Percentiles rank a stretch among this genome's conserved stretches.
These are phyloP conservation scores for Megalurothrips usitatus DNA, from an alignment of 2,888 invertebrate species.

Conservation along the genomic window DNA sequence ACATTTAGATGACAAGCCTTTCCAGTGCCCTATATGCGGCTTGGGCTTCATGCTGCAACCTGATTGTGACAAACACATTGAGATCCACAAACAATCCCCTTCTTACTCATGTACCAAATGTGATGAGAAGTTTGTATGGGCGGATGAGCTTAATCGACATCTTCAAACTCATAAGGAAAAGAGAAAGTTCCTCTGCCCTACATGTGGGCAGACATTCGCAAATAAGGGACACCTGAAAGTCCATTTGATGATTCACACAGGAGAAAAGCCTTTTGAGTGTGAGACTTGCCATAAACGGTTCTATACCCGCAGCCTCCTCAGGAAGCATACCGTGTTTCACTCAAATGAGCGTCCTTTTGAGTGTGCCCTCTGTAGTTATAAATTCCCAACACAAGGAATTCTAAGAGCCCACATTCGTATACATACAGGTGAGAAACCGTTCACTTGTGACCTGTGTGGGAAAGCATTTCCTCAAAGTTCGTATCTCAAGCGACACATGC, in stretches of 20 bases:
- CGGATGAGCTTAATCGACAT: neutral
- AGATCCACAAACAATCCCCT: neutral
- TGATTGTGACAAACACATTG: conserved; percentile 11
- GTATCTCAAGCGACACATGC: neutral
- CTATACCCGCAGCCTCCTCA: neutral
- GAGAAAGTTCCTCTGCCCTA: neutral
- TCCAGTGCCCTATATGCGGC: neutral
- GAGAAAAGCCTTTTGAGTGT: conserved; percentile 16
- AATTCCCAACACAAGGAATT: conserved; percentile 8
- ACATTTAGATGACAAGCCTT: conserved; percentile 7
- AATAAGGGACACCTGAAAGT: conserved; percentile 1
- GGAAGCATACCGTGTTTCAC: neutral
- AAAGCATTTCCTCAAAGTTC: neutral
- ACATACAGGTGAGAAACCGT: neutral
- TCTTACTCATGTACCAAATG: neutral
- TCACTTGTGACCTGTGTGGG: neutral
- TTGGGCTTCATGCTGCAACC: neutral
- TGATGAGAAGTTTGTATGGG: conserved; percentile 10
- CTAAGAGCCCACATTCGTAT: neutral
- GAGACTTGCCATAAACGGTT: neutral
- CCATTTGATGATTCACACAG: neutral
- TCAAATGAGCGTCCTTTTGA: conserved; percentile 10
- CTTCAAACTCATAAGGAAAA: neutral
- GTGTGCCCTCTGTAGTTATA: neutral
- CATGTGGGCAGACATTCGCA: neutral